phyloP scores from a whole-genome alignment of 2,797 vertebrate genomes.

The Gambusia yucatana region DNA sequence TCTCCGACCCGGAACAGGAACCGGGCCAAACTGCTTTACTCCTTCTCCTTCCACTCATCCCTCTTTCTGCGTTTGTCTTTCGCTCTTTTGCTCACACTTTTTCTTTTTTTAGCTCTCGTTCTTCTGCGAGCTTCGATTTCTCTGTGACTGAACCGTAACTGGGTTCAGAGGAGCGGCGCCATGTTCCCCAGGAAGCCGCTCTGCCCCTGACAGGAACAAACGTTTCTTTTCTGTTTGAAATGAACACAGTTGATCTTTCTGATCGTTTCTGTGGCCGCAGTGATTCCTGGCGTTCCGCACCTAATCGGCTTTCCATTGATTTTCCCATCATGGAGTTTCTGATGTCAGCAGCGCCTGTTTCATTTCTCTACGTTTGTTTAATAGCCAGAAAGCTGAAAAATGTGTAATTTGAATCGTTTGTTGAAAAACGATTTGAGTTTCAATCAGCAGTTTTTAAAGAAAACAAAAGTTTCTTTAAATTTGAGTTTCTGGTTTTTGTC shows the following conservation, averaged over 20 bases:
- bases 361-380: background rate
- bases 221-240: background rate
- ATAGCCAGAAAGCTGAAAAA: background rate
- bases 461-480: slow-evolving; percentile 1
- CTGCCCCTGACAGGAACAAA: slow-evolving; percentile 6
- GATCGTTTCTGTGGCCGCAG: background rate
- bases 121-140: too few relatives aligned
- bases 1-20: too few relatives aligned
- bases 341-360: background rate
- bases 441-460: background rate
- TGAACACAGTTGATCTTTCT: slow-evolving; percentile 1
- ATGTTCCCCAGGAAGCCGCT: slow-evolving; percentile 15
- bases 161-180: too few relatives aligned
- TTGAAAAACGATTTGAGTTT: background rate
- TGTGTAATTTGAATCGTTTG: background rate
- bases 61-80: too few relatives aligned
- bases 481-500: slow-evolving; percentile 11
- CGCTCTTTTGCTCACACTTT: too few relatives aligned
- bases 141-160: too few relatives aligned
- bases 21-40: too few relatives aligned
- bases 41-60: too few relatives aligned
- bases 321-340: slow-evolving; percentile 2
- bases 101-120: too few relatives aligned
- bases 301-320: background rate
- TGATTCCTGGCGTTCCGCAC: background rate